A percentile compares a stretch with the other conserved stretches of the same genome.
Evolutionary conservation across 2,797 vertebrate species (phyloP).

Genomic region (Parambassis ranga): DNA sequence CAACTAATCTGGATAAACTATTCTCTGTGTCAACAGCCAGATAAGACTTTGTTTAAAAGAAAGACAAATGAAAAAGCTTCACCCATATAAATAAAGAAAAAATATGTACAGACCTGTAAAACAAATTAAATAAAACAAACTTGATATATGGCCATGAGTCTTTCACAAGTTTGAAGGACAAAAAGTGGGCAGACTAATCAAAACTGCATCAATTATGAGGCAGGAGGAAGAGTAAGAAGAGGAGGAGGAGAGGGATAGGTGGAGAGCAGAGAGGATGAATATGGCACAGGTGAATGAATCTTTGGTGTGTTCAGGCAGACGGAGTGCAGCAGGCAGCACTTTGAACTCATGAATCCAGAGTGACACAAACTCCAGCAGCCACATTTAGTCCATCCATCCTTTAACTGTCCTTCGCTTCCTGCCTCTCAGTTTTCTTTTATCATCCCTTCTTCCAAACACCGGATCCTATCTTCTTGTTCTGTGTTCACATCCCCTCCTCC

Average conservation of each 20-base stretch:
- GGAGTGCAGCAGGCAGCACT: slow-evolving; percentile 10
- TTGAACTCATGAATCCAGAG: slow-evolving; percentile 20
- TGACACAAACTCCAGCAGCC: slow-evolving; percentile 6
- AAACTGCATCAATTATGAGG: slow-evolving; percentile 37
- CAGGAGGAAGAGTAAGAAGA: slow-evolving; percentile 32
- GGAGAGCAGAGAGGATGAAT: slow-evolving; percentile 35
- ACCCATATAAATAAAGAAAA: slow-evolving; percentile 82
- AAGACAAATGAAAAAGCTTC: slow-evolving; percentile 55
- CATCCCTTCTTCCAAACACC: slow-evolving; percentile 15
- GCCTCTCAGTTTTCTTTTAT: background rate
- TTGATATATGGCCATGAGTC: slow-evolving; percentile 58
- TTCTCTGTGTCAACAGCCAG: slow-evolving; percentile 47
- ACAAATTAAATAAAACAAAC: slow-evolving; percentile 75
- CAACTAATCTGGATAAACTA: slow-evolving; percentile 24
- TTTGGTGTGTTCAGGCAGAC: slow-evolving; percentile 51
- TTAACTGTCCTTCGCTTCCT: background rate
- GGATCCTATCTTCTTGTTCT: slow-evolving; percentile 12
- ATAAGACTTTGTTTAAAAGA: slow-evolving; percentile 64
- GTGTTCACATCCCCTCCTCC: slow-evolving; percentile 2
- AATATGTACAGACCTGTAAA: slow-evolving; percentile 79
- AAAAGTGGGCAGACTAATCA: slow-evolving; percentile 3
- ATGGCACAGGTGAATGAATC: slow-evolving; percentile 62
- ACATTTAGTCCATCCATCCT: background rate
- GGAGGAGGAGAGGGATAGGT: slow-evolving; percentile 19
- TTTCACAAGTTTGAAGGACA: slow-evolving; percentile 59